A percentile compares a stretch with the other conserved stretches of the same genome.
phyloP scores from a whole-genome alignment of 30 jellyfish, hydroid and myxozoan species.

The Chrysaora quinquecirrha region DNA sequence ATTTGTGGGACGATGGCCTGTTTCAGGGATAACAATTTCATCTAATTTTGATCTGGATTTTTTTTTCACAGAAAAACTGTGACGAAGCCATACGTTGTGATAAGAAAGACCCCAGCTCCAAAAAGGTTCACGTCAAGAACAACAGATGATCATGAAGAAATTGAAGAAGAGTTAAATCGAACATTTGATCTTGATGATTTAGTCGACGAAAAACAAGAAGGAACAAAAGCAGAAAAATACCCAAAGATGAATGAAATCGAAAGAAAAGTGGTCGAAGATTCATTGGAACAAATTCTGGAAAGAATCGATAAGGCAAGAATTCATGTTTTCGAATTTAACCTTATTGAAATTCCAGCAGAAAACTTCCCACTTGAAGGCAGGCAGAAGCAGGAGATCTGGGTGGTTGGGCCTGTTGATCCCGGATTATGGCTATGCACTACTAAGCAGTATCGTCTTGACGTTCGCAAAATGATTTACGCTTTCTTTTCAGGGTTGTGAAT shows the following conservation, averaged over 20 bases:
- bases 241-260: slow-evolving; percentile 65
- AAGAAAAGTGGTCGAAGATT: slow-evolving; percentile 48
- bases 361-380: no score
- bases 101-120: slow-evolving; percentile 43
- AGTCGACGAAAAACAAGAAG: slow-evolving; percentile 21
- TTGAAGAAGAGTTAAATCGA: slow-evolving; percentile 16
- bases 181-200: slow-evolving; percentile 58
- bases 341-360: no score
- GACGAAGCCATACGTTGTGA: slow-evolving; percentile 57
- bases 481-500: no score
- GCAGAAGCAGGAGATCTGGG: no score
- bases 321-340: no score
- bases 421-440: no score
- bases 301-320: slow-evolving; percentile 32
- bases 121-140: slow-evolving; percentile 13
- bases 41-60: no score
- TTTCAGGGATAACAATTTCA: no score
- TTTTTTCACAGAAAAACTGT: slow-evolving; percentile 36
- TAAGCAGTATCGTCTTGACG: no score
- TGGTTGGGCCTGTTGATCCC: no score
- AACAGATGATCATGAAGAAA: slow-evolving; percentile 3
- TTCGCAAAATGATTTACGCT: no score
- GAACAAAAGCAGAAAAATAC: not conserved
- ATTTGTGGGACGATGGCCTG: no score
- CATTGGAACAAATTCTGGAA: slow-evolving; percentile 35